phyloP scores from a whole-genome alignment of 2,113 vertebrate species.

The Psophia crepitans region DNA sequence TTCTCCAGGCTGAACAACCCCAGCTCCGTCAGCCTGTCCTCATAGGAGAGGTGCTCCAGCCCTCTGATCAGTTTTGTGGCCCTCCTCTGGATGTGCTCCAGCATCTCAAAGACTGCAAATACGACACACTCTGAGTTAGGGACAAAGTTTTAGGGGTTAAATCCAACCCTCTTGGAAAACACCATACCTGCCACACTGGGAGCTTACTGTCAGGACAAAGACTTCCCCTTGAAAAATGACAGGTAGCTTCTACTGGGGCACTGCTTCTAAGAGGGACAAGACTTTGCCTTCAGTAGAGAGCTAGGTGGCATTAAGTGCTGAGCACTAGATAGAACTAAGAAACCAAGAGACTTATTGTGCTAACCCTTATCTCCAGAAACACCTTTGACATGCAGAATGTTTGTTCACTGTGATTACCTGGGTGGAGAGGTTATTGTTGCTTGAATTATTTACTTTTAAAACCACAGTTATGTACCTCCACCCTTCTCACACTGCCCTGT shows the following conservation, averaged over 20 bases:
- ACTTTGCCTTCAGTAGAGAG: background rate
- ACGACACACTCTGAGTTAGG: background rate
- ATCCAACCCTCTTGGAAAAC: background rate
- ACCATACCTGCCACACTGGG: background rate
- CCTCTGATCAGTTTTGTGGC: too few species aligned
- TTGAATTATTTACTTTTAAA: slow-evolving; percentile 51
- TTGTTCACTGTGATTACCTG: slow-evolving; percentile 42
- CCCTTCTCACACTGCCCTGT: background rate
- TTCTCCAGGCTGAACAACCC: too few species aligned
- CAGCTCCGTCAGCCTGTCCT: too few species aligned
- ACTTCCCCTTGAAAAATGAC: background rate
- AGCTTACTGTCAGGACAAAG: background rate
- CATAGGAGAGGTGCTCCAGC: too few species aligned
- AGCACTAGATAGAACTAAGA: background rate
- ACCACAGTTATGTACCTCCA: slow-evolving; percentile 47
- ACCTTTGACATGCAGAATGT: slow-evolving; percentile 48
- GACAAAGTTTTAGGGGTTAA: background rate
- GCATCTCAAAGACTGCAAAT: background rate
- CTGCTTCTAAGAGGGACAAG: background rate
- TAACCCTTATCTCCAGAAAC: slow-evolving; percentile 54
- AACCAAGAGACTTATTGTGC: slow-evolving; percentile 9
- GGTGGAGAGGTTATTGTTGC: slow-evolving; percentile 46
- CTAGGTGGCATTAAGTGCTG: background rate
- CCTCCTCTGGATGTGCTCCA: too few species aligned
- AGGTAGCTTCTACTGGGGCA: background rate